Evolutionary conservation across 2,888 invertebrate genomes (phyloP), one percentile per base, ranked within the genome.

Genomic region (Clivina fossor): DNA sequence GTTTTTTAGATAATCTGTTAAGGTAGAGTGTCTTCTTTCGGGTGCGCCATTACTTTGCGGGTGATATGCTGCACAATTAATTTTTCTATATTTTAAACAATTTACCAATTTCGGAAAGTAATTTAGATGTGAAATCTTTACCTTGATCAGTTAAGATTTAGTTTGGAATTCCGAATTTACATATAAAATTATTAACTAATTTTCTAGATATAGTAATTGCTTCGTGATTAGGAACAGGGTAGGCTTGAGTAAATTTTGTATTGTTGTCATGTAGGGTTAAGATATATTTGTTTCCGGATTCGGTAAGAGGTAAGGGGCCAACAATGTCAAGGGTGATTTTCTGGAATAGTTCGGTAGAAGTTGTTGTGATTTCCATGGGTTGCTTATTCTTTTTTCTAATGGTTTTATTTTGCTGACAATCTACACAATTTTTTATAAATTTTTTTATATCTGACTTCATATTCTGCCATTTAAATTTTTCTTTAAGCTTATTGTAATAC

Each of bases 361-460:
- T 64, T 8, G 62, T 57, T 11, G 64, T 64, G 9, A 64, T 62
- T 57, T 63, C 33, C 33, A 33, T 33, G 4, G 33, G 33, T 33
- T 33, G 5, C 4, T 4, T 13, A 11, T 33, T 8, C 4, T n/a
- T 33, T 13, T 33, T 33, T n/a, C 33, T 33, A 33, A 8, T 13
- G 5, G 13, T n/a, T 33, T 33, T 70, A 47, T 67, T 66, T 40
- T 54, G 60, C 62, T 70, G 69, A 56, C 71, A 71, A 3, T 58
- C 60, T 51, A 63, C 60, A 41, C 69, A 71, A 9, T 30, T 55
- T 59, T 65, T 64, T 22, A 70, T 63, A 57, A 62, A 67, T 43
- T 59, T 48, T 60, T 64, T 63, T 5, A 71, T 67, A 46, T 69
- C 66, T 4, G 59, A 58, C 54, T 65, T 67, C 66, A 70, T 68